Evolutionary conservation across 1,140 invertebrate species (phyloP).

Genomic region (Rhopalosiphum maidis): DNA sequence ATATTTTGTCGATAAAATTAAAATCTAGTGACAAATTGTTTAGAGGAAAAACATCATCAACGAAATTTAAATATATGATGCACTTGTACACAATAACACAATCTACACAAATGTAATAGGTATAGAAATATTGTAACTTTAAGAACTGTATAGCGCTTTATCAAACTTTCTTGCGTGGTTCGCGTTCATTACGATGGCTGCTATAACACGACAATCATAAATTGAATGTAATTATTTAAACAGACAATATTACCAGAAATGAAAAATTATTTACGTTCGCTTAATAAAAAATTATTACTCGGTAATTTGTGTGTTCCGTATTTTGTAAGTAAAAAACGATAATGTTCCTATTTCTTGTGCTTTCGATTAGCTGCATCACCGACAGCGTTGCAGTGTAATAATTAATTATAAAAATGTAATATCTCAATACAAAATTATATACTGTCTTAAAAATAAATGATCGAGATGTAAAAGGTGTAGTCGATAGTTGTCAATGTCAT

Average conservation of each 20-base stretch:
- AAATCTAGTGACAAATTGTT: background rate
- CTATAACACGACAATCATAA: background rate
- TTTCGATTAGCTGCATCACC: background rate
- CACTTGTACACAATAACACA: background rate
- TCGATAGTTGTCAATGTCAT: background rate
- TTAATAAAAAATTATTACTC: background rate
- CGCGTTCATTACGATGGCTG: background rate
- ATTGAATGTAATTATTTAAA: slow-evolving; percentile 19
- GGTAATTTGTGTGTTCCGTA: background rate
- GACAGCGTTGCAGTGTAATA: background rate
- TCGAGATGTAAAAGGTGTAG: background rate
- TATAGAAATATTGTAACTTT: slow-evolving; percentile 6
- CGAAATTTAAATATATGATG: background rate
- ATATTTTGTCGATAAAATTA: background rate
- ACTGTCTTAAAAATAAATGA: background rate
- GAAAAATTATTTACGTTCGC: background rate
- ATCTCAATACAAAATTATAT: background rate
- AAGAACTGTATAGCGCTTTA: background rate
- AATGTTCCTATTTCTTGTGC: background rate
- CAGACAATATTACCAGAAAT: background rate
- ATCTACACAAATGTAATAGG: background rate
- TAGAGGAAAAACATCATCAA: background rate
- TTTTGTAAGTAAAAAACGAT: background rate
- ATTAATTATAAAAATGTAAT: background rate
- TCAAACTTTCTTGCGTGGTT: background rate